A percentile compares a stretch with the other conserved stretches of the same genome.
These are phyloP conservation scores for Athripsodes cinereus DNA, from an alignment of 2,888 invertebrate species.

Conservation along the genomic window DNA sequence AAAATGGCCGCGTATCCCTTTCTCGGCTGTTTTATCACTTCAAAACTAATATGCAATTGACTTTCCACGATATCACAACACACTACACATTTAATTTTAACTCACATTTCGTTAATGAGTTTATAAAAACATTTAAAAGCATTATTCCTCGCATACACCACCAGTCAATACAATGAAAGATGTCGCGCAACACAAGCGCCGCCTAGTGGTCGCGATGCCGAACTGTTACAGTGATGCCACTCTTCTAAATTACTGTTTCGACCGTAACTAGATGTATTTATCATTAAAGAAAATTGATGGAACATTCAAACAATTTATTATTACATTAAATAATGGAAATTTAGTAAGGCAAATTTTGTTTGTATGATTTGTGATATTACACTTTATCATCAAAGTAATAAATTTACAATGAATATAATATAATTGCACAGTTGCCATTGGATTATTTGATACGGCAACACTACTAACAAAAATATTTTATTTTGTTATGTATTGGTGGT, in stretches of 20 bases:
- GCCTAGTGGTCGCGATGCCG: constrained; percentile 51
- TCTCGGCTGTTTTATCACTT: constrained; percentile 49
- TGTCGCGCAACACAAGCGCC: constrained; percentile 61
- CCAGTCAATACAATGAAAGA: constrained; percentile 69
- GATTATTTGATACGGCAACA: neutral
- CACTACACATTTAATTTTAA: constrained; percentile 44
- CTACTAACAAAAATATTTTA: neutral
- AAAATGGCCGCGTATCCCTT: constrained; percentile 59
- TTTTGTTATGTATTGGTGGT: neutral
- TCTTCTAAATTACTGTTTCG: constrained; percentile 25
- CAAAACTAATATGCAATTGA: constrained; percentile 50
- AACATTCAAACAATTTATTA: too few species aligned
- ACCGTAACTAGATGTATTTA: neutral
- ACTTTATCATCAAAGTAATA: too few species aligned
- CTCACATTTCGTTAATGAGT: constrained; percentile 50
- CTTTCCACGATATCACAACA: constrained; percentile 49
- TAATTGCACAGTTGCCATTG: too few species aligned
- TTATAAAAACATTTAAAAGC: constrained; percentile 60
- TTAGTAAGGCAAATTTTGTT: too few species aligned
- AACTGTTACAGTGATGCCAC: constrained; percentile 48
- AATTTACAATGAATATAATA: too few species aligned
- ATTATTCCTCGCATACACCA: constrained; percentile 56
- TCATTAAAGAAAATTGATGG: too few species aligned
- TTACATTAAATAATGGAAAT: too few species aligned
- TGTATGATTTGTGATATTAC: too few species aligned